These are phyloP conservation scores for Speoplatyrhinus poulsoni DNA, from an alignment of 2,113 vertebrate species.

Conservation along the genomic window DNA sequence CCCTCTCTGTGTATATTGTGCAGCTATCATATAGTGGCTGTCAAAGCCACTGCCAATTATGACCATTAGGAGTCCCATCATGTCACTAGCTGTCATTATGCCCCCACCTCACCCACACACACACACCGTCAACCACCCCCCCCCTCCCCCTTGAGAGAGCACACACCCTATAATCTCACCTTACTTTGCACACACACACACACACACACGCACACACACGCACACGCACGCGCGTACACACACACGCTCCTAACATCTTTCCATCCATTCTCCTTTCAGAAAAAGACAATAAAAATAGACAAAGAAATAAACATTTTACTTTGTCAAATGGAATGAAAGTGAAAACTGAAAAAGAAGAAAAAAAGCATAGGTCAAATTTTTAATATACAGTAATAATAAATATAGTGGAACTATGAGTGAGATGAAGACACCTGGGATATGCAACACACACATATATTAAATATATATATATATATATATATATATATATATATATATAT, in stretches of 20 bases:
- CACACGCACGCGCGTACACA: slow-evolving; percentile 28
- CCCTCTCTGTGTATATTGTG: slow-evolving; percentile 86
- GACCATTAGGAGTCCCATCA: slow-evolving; percentile 99
- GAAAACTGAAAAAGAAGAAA: no score
- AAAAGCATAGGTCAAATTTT: no score
- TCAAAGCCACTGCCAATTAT: slow-evolving; percentile 99
- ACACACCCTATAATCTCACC: slow-evolving; percentile 98
- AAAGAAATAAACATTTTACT: neutral
- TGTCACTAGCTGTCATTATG: slow-evolving; percentile 91
- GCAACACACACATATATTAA: slow-evolving; percentile 84
- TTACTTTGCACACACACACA: slow-evolving; percentile 92
- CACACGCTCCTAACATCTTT: no score
- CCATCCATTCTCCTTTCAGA: no score
- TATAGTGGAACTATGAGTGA: no score
- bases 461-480: no score
- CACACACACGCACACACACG: slow-evolving; percentile 62
- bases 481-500: no score
- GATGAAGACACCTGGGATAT: no score
- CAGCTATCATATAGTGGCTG: slow-evolving; percentile 96
- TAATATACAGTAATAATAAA: no score
- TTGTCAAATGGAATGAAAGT: no score
- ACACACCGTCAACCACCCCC: slow-evolving; percentile 70
- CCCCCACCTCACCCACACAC: slow-evolving; percentile 80
- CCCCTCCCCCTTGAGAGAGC: slow-evolving; percentile 79
- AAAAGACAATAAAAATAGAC: neutral